These are phyloP conservation scores for Valencia hispanica DNA, from an alignment of 2,797 vertebrate genomes.

Conservation along the genomic window DNA sequence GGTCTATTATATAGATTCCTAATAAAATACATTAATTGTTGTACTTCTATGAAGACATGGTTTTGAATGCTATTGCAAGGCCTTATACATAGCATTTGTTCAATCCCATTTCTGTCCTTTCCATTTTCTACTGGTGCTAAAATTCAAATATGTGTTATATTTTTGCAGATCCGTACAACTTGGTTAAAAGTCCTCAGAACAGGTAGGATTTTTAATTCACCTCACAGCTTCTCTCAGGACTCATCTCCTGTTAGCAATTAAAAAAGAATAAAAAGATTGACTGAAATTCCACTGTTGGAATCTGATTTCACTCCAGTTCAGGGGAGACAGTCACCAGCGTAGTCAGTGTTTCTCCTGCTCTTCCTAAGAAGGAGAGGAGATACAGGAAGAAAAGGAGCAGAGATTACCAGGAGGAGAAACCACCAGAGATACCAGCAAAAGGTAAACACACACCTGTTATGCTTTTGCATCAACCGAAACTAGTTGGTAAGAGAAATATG, in stretches of 20 bases:
- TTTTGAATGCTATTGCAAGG: background rate
- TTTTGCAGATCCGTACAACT: slow-evolving; percentile 87
- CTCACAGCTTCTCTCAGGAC: background rate
- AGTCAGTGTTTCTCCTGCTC: slow-evolving; percentile 84
- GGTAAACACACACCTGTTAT: slow-evolving; percentile 69
- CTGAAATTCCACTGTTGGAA: slow-evolving; percentile 6
- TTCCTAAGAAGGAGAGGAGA: slow-evolving; percentile 88
- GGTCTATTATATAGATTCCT: background rate
- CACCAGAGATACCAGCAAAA: slow-evolving; percentile 94
- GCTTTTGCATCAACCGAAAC: background rate
- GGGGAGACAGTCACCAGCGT: slow-evolving; percentile 91
- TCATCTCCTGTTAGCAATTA: fast-evolving
- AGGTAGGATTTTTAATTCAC: slow-evolving; percentile 79
- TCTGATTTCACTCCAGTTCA: slow-evolving; percentile 75
- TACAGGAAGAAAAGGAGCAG: slow-evolving; percentile 84
- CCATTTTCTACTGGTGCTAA: background rate
- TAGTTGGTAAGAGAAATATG: background rate
- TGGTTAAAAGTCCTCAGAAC: slow-evolving; percentile 93
- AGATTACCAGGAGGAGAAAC: slow-evolving; percentile 81
- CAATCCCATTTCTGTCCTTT: background rate
- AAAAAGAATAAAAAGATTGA: background rate
- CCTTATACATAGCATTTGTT: background rate
- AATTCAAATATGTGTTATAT: slow-evolving; percentile 14
- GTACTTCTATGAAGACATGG: background rate
- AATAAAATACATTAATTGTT: background rate